Evolutionary conservation across 2,113 vertebrate species (phyloP), one percentile per base, ranked within the genome.

Genomic region (Elgaria multicarinata): DNA sequence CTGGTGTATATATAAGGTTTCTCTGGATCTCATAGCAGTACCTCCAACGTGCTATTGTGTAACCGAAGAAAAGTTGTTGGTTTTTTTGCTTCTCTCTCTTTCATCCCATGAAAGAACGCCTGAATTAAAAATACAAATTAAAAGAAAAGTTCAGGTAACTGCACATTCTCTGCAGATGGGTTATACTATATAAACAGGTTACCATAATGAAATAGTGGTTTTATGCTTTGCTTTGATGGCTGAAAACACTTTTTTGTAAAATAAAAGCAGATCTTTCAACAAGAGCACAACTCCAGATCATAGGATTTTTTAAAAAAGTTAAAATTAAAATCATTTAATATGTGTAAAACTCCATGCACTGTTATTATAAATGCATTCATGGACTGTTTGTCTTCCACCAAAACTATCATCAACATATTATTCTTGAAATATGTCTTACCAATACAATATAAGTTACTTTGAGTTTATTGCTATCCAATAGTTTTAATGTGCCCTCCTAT

Each of bases 1-100:
- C 86, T 89, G 76, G 85, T 2, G 33, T 53, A 2, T 22, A 39
- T 26, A 31, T 84, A 87, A 90, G 64, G 72, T 82, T 92, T 89
- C 89, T 75, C 77, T 86, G 14, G 62, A 31, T 76, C 79, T 62
- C 90, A 44, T 75, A 76, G 62, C 36, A 14, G 75, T 71, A 28
- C 55, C 44, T 92, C 46, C 86, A 44, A 14, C 0, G 46, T 22
- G 14, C 58, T 31, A 46, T 83, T 85, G 16, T 28, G 28, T n/a
- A 81, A 28, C 0, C 16, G n/a, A 71, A 69, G 8, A 26, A 80
- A 50, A 31, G 1, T 18, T 10, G n/a, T n/a, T 36, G 44, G 39
- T 3, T 71, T 80, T 44, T 42, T 50, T 66, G 22, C 36, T 1
- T 78, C 89, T 76, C 72, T 87, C 22, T 0, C 71, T 93, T 91